Evolutionary conservation across 2,888 invertebrate genomes (phyloP), one percentile per base, ranked within the genome.

Genomic region (Chymomyza caudatula): DNA sequence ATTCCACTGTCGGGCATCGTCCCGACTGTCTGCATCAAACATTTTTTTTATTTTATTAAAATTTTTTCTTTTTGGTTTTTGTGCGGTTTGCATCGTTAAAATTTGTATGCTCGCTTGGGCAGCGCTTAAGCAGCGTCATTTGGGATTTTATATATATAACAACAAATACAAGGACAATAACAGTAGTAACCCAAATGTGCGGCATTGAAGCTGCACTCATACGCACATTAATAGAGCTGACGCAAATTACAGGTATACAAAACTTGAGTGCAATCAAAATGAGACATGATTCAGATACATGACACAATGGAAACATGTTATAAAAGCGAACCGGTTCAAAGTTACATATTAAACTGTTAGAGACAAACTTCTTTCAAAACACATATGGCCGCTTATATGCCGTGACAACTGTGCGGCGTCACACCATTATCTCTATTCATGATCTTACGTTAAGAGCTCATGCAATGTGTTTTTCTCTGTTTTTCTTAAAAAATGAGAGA

Each of bases 31-130:
- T 13, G 29, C 8, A 8, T 37, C 11, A 37, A 2, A 47, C 17
- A 13, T 47, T 47, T 37, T 37, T 37, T 8, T 37, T 37, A 37
- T 37, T 11, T 37, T 11, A 37, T 11, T 37, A n/a, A n/a, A n/a
- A n/a, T 37, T 37, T 37, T 29, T 11, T 29, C 11, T 37, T 37
- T 37, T 37, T 8, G 29, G 29, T 37, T 37, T 11, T 37, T 37
- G 29, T 8, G 15, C 19, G 47, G 17, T 2, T 13, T 13, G n/a
- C 47, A 47, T 47, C 47, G 47, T 47, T 47, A 47, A 47, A 47
- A 47, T 47, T 47, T 47, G 47, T 47, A 47, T 19, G 47, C 47
- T 47, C 47, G n/a, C 47, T 47, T 47, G 17, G 47, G 47, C 47
- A 47, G 47, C 19, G 47, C 47, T 47, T 19, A 47, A 47, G 47